Evolutionary conservation across 2,113 vertebrate genomes (phyloP).

Genomic region (Charina bottae): DNA sequence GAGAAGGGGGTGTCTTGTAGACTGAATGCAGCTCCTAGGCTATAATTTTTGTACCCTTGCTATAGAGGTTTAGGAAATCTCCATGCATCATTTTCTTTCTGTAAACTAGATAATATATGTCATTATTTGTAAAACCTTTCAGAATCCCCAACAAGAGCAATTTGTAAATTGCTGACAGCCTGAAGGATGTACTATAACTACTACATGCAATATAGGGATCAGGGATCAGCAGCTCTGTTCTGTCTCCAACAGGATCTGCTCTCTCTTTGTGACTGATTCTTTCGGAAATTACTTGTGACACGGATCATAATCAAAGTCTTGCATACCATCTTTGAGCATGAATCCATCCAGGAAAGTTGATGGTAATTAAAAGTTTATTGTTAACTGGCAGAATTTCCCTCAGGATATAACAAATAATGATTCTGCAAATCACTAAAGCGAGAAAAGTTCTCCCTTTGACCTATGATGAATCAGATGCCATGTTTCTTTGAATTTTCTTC

Average conservation of each 20-base stretch:
- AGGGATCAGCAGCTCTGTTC: conserved; percentile 34
- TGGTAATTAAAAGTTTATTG: conserved; percentile 58
- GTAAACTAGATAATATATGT: background rate
- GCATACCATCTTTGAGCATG: conserved; percentile 58
- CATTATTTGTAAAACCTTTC: background rate
- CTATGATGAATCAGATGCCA: conserved; percentile 23
- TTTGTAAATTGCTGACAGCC: background rate
- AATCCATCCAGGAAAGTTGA: conserved; percentile 63
- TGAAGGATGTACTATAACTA: conserved; percentile 4
- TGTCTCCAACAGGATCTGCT: conserved; percentile 14
- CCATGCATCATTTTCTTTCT: background rate
- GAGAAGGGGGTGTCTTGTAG: no score
- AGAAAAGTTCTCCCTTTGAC: conserved; percentile 50
- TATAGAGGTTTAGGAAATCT: background rate
- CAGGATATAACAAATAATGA: conserved; percentile 55
- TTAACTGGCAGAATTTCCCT: conserved; percentile 67
- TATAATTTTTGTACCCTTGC: no score
- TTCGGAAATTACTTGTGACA: conserved; percentile 56
- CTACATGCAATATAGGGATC: background rate
- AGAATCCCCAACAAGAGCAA: background rate
- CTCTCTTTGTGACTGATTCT: conserved; percentile 41
- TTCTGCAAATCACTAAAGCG: conserved; percentile 41
- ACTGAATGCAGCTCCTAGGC: no score
- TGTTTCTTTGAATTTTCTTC: conserved; percentile 23
- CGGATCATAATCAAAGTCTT: conserved; percentile 46